These are phyloP conservation scores for Tangara arthus DNA, from an alignment of 2,797 vertebrate species.

Conservation along the genomic window DNA sequence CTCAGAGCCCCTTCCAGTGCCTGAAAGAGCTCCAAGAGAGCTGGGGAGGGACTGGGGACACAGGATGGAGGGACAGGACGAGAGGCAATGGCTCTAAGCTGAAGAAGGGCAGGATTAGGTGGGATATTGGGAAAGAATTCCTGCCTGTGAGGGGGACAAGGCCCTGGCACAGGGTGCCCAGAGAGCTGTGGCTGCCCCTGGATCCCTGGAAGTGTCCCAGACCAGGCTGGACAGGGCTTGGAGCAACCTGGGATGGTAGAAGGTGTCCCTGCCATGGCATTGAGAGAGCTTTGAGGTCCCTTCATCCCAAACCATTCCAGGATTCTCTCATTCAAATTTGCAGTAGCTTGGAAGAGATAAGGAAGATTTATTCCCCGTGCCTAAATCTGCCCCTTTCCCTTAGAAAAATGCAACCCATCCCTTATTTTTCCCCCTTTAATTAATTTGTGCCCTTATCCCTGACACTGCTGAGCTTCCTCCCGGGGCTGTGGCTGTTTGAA, in stretches of 20 bases:
- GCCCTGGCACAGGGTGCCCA: background rate
- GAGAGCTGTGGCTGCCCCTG: background rate
- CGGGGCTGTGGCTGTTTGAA: background rate
- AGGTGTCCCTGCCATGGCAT: background rate
- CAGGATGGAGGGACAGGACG: background rate
- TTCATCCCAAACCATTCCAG: background rate
- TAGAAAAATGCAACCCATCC: background rate
- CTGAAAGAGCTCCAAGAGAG: background rate
- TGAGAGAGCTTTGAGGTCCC: background rate
- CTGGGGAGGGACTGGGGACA: background rate
- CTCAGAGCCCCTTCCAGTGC: background rate
- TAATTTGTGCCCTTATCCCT: background rate
- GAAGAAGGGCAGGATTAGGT: background rate
- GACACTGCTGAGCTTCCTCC: background rate
- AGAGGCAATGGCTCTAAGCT: background rate
- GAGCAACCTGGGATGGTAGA: accelerated
- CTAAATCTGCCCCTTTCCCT: background rate
- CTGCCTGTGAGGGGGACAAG: accelerated
- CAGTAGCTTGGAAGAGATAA: background rate
- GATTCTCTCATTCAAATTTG: background rate
- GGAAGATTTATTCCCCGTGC: background rate
- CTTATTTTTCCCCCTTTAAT: background rate
- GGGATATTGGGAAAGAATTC: background rate
- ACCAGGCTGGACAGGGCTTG: accelerated
- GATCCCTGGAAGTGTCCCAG: background rate